Evolutionary conservation across 30 jellyfish, hydroid and myxozoan species (phyloP).

Genomic region (Catostylus mosaicus): DNA sequence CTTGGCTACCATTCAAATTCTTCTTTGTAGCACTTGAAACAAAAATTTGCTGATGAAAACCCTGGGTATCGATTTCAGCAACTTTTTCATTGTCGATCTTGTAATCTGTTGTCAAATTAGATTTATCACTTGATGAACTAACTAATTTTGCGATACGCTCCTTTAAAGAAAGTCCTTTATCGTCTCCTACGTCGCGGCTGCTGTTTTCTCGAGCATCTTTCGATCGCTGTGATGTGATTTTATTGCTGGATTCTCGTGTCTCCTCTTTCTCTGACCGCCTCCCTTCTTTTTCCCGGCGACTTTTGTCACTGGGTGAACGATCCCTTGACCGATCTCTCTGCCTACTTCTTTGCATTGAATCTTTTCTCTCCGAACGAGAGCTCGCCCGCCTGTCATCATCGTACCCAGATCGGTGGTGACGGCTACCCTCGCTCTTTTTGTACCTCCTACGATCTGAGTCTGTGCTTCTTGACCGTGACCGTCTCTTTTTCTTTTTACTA

Average conservation of each 20-base stretch:
- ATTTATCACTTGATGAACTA: neutral
- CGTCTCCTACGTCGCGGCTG: neutral
- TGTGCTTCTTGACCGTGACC: conserved; percentile 51
- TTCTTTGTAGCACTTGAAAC: conserved; percentile 24
- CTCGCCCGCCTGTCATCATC: conserved; percentile 36
- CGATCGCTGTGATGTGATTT: neutral
- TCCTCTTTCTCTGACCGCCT: conserved; percentile 3
- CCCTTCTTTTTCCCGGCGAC: conserved; percentile 8
- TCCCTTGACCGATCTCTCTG: conserved; percentile 52
- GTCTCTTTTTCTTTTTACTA: conserved; percentile 40
- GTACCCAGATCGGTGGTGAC: conserved; percentile 3
- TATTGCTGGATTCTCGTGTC: neutral
- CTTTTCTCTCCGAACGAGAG: conserved; percentile 63
- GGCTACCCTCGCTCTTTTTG: conserved; percentile 27
- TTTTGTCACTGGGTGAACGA: conserved; percentile 42
- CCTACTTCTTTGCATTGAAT: conserved; percentile 6
- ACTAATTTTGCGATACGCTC: conserved; percentile 30
- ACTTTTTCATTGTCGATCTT: conserved; percentile 16
- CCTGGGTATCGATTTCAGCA: conserved; percentile 60
- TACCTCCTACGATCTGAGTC: conserved; percentile 41
- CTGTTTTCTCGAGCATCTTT: neutral
- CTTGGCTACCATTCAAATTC: neutral
- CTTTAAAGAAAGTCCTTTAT: conserved; percentile 20
- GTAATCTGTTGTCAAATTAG: neutral
- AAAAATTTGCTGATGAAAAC: conserved; percentile 55